Evolutionary conservation across 2,797 vertebrate species (phyloP).

Genomic region (Acomys russatus): DNA sequence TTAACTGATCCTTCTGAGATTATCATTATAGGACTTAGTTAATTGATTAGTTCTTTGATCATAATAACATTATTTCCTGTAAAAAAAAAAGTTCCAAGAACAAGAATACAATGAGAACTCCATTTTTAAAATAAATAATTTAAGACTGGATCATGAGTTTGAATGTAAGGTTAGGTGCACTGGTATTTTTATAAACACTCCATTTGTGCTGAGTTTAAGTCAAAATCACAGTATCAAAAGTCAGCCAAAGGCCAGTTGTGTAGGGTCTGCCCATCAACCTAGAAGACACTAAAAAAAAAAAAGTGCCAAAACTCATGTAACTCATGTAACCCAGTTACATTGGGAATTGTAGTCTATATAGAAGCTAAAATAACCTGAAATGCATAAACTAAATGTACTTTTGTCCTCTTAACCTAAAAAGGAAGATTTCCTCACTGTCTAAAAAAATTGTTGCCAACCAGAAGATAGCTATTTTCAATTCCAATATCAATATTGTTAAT

Average conservation of each 20-base stretch:
- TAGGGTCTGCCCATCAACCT: background rate
- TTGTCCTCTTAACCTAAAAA: background rate
- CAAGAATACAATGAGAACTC: background rate
- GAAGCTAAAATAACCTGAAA: constrained; percentile 38
- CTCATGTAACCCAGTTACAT: background rate
- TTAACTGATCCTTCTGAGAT: background rate
- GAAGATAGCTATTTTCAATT: constrained; percentile 36
- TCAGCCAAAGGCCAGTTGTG: background rate
- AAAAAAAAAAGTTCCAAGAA: constrained; percentile 11
- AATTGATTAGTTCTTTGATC: background rate
- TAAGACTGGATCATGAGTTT: background rate
- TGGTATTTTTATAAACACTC: background rate
- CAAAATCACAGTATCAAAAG: constrained; percentile 5
- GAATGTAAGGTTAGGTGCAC: background rate
- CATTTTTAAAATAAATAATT: background rate
- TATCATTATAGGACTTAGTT: background rate
- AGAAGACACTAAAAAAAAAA: background rate
- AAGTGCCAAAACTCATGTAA: background rate
- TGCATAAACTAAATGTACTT: constrained; percentile 1
- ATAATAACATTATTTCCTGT: background rate
- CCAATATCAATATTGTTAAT: constrained; percentile 14
- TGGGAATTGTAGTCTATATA: background rate
- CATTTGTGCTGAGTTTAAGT: background rate
- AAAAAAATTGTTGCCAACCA: constrained; percentile 19
- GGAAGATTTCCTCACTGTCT: constrained; percentile 6